Base-by-base conservation (phyloP, 2,888 invertebrate species). In the Spodoptera littoralis region DNA sequence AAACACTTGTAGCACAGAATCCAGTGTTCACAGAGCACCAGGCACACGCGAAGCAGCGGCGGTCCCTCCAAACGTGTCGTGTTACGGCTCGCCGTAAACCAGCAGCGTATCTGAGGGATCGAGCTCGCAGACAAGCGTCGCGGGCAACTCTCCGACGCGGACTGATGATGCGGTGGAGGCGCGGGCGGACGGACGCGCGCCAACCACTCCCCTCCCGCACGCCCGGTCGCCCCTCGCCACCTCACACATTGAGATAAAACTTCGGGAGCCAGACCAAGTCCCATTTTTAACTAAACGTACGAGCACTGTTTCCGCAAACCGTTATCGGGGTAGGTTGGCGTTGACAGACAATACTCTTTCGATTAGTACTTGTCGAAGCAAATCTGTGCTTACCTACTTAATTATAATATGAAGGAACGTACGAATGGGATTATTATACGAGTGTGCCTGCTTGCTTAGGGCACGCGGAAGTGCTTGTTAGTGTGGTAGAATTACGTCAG, bases 1-100 rank as follows among this genome's bases (percentile, higher is more conserved):
- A 90, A 36, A 90, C 93, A 94, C 92, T 86, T 84, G 84, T 84
- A 89, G 85, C 93, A 93, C 94, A 93, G 85, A 89, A 92, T 92
- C 89, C 89, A 91, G 84, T 89, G 91, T 92, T 89, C 88, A 92
- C 90, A 88, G 87, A 92, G 89, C 92, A 93, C 92, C 85, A 90
- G 89, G 87, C 92, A 93, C 92, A 92, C 92, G 87, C 90, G 91
- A 88, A 89, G 88, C 88, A 90, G 90, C 90, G 87, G 87, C 87
- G 86, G 90, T 93, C 94, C 94, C 94, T 94, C 94, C 94, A 94
- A 94, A 94, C 94, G 94, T 94, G 94, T 94, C 94, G 93, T 94
- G 93, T 94, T 94, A 94, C 94, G 94, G 94, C 90, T 87, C 92
- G 89, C 94, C 94, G 94, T 94, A 94, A 94, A 93, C 92, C 94